Percentiles rank a stretch among this genome's conserved stretches.
Evolutionary conservation across 2,888 invertebrate species (phyloP).

Genomic region (Crocallis elinguaria): DNA sequence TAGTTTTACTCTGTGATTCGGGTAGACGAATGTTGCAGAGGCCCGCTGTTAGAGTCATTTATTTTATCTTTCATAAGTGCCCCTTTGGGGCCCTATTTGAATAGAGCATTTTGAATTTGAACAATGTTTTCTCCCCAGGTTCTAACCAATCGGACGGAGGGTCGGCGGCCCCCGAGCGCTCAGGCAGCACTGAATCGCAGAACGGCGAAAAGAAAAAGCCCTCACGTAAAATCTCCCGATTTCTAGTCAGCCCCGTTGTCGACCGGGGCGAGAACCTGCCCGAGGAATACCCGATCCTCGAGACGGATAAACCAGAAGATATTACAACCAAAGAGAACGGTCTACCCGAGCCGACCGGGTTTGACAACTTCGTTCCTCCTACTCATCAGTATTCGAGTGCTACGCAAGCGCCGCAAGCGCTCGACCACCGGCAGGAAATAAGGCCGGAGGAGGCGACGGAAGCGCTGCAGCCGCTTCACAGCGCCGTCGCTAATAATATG

Average conservation of each 20-base stretch:
- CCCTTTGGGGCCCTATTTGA: too few relatives aligned
- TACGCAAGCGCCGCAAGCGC: conserved; percentile 48
- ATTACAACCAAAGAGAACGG: conserved; percentile 42
- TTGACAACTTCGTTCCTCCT: conserved; percentile 51
- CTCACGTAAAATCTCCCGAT: conserved; percentile 90
- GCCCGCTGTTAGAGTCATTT: too few relatives aligned
- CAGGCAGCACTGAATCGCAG: conserved; percentile 69
- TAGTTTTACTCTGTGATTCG: too few relatives aligned
- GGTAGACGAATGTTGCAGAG: too few relatives aligned
- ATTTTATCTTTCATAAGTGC: too few relatives aligned
- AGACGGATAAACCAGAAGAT: conserved; percentile 36
- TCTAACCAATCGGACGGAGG: conserved; percentile 80
- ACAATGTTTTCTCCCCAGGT: conserved; percentile 48
- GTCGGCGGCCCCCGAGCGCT: conserved; percentile 65
- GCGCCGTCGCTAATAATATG: conserved; percentile 48
- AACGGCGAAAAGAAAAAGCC: conserved; percentile 81
- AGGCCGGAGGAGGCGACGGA: conserved; percentile 4
- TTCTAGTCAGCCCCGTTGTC: conserved; percentile 92
- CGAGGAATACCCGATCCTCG: conserved; percentile 42
- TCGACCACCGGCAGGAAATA: conserved; percentile 42
- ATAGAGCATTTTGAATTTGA: not conserved
- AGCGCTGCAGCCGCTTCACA: conserved; percentile 44
- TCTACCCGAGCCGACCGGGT: conserved; percentile 40
- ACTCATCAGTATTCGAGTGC: conserved; percentile 64
- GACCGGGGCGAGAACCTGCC: conserved; percentile 76